phyloP scores from a whole-genome alignment of 2,888 invertebrate species.

The Scaptomyza caliginosa region DNA sequence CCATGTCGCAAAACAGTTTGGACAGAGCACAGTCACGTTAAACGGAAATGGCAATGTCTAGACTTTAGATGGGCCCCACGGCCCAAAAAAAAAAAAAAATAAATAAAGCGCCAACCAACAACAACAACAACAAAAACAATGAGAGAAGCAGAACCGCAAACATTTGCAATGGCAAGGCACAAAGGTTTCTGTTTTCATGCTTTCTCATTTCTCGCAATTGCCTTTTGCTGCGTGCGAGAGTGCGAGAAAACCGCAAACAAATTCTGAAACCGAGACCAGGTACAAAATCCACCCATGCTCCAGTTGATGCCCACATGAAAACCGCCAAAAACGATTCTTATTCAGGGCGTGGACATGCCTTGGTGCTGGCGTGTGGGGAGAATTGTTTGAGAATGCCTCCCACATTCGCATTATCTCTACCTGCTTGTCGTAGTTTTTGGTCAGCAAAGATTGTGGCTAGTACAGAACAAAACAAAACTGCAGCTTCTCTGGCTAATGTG shows the following conservation, averaged over 20 bases:
- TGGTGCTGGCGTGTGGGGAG: background rate
- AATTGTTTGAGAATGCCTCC: background rate
- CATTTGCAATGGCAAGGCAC: constrained; percentile 53
- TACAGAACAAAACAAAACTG: background rate
- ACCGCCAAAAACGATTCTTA: constrained; percentile 51
- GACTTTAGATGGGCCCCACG: constrained; percentile 54
- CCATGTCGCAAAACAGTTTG: constrained; percentile 22
- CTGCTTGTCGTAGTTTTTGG: background rate
- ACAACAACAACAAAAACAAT: constrained; percentile 7
- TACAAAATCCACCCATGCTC: background rate
- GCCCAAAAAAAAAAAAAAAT: constrained; percentile 16
- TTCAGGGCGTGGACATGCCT: constrained; percentile 11
- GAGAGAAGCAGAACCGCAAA: constrained; percentile 48
- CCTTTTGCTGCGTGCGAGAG: constrained; percentile 20
- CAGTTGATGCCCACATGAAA: constrained; percentile 17
- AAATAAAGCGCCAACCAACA: background rate
- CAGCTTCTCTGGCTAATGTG: background rate
- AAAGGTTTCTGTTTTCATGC: constrained; percentile 57
- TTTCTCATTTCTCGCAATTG: constrained; percentile 34
- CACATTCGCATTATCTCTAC: too few relatives aligned
- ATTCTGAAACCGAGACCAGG: constrained; percentile 43
- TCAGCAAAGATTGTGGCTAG: constrained; percentile 13
- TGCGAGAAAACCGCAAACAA: constrained; percentile 54
- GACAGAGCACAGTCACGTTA: constrained; percentile 61
- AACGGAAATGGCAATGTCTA: constrained; percentile 77